phyloP scores from a whole-genome alignment of 2,888 invertebrate species.

The Brassicogethes aeneus region DNA sequence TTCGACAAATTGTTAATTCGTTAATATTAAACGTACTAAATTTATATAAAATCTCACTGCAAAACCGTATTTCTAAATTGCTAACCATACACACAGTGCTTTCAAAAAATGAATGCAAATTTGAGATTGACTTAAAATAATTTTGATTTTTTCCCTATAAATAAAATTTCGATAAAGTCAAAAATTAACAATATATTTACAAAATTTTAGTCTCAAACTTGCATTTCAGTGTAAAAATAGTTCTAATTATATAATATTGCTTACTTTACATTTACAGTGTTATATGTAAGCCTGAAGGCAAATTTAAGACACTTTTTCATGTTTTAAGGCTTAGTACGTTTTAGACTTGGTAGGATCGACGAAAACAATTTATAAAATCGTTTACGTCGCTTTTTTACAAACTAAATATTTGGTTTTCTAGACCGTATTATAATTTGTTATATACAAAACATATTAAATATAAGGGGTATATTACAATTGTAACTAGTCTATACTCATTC shows the following conservation, averaged over 20 bases:
- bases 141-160: neutral
- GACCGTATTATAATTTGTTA: conserved; percentile 37
- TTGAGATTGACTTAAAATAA: neutral
- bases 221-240: neutral
- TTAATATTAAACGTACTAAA: neutral
- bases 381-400: conserved; percentile 15
- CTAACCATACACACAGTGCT: neutral
- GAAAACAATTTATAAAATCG: conserved; percentile 14
- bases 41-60: neutral
- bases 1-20: neutral
- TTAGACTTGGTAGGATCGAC: conserved; percentile 7
- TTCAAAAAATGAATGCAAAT: neutral
- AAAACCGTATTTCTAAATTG: neutral
- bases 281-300: conserved; percentile 5
- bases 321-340: conserved; percentile 19
- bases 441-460: conserved; percentile 34
- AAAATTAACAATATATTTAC: neutral
- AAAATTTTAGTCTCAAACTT: neutral
- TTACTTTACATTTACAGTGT: conserved; percentile 5
- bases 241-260: neutral
- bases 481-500: conserved; percentile 30
- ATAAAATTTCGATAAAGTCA: neutral
- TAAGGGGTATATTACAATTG: conserved; percentile 20
- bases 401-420: conserved; percentile 41
- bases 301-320: conserved; percentile 17